These are phyloP conservation scores for Stramonita haemastoma DNA, from an alignment of 2,888 invertebrate species.

Conservation along the genomic window DNA sequence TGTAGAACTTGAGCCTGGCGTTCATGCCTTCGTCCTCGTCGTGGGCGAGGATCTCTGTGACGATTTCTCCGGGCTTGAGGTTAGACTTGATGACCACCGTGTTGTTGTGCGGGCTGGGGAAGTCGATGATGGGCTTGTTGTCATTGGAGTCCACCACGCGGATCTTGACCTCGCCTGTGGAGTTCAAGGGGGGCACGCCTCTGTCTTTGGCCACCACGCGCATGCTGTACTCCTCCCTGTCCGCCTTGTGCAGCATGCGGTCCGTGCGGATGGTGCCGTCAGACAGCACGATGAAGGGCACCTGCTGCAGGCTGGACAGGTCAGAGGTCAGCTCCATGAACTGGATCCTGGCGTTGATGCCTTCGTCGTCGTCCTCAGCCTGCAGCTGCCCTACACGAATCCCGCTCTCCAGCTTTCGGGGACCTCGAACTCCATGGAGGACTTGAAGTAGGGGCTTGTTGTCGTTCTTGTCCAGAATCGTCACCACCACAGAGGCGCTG, in stretches of 20 bases:
- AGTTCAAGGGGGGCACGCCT: conserved; percentile 61
- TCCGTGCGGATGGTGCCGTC: conserved; percentile 58
- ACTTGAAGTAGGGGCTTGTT: conserved; percentile 59
- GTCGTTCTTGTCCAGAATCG: conserved; percentile 66
- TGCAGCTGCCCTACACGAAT: conserved; percentile 60
- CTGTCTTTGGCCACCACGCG: conserved; percentile 63
- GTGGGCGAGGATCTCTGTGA: conserved; percentile 55
- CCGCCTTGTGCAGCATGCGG: conserved; percentile 61
- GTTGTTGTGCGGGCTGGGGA: conserved; percentile 61
- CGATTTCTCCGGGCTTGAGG: conserved; percentile 48
- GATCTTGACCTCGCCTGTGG: conserved; percentile 61
- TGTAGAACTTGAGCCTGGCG: conserved; percentile 57
- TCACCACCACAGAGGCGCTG: conserved; percentile 61
- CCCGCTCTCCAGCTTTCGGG: conserved; percentile 56
- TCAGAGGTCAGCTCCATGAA: conserved; percentile 52
- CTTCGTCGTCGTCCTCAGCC: conserved; percentile 63
- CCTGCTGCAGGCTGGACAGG: conserved; percentile 4
- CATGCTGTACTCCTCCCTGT: conserved; percentile 57
- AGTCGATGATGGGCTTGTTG: conserved; percentile 65
- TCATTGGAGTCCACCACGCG: conserved; percentile 70
- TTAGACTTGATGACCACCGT: conserved; percentile 53
- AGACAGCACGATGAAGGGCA: conserved; percentile 62
- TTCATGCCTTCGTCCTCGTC: conserved; percentile 65
- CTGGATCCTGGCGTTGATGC: conserved; percentile 58
- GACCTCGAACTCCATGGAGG: conserved; percentile 55